Evolutionary conservation across 2,888 invertebrate genomes (phyloP), one percentile per base, ranked within the genome.

Genomic region (Lissonota sp.): DNA sequence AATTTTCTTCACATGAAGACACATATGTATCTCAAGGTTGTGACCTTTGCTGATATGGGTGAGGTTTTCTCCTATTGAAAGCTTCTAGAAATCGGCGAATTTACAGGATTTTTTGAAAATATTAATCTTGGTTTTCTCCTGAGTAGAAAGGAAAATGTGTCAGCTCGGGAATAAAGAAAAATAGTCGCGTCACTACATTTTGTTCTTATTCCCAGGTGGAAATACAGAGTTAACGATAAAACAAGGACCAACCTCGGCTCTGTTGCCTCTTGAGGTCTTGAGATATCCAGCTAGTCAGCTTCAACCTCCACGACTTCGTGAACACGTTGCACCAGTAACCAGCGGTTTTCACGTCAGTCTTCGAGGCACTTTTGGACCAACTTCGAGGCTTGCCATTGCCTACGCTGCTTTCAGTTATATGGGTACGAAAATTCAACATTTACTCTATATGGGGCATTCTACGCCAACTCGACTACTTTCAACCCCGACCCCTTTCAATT

Each of bases 341-440:
- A 94, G 94, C 71, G 96, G 96, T 0, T 96, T 95, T 87, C 96
- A 96, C 88, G 94, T 96, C 14, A 94, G 95, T 14, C 92, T 96
- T 37, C 93, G 94, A 6, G 96, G 96, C 1, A 93, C 94, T 6
- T 95, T 96, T 83, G 94, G 94, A 51, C 93, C 94, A 71, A 93
- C 94, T 79, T 96, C 96, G 4, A 94, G 94, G 62, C 89, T 96
- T 69, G 95, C 95, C 8, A 95, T 96, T 71, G 95, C 95, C 6
- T 96, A 96, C 88, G 94, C 96, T 7, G 94, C 95, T 14, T 96
- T 96, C 90, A 95, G 95, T 87, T 95, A 95, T 86, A 94, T 94
- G 93, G 95, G 96, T 95, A 90, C 89, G 6, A 57, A 8, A 76
- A 16, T 39, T 14, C 6, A 26, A 8, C 39, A 64, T 6, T 44